Base-by-base conservation (phyloP, 2,797 vertebrate genomes). In the Pantherophis vulpinus region DNA sequence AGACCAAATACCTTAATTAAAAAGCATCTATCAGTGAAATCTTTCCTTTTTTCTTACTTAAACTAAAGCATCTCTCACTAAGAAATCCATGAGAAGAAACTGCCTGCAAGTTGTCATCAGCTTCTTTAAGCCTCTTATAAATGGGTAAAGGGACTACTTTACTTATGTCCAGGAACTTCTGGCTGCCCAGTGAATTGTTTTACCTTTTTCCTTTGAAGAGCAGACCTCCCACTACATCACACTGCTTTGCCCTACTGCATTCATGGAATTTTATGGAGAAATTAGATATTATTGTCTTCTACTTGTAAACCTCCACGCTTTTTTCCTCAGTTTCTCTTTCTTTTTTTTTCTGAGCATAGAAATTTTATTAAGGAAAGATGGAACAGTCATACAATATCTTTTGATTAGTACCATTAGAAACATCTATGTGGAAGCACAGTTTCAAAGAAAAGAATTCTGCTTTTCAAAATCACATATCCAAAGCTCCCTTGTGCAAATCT, bases 61-160 rank as follows among this genome's bases (percentile, higher is more conserved):
- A 66, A 66, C 32, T 87, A 90, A 91, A 91, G 87, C 54, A n/a
- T 6, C 42, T 54, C 58, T 87, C 54, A 47, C 8, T 70, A 37
- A 60, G 61, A 70, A 10, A 55, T 63, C 37, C 14, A 16, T 37
- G 61, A 55, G 12, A 86, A 86, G 88, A 90, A 87, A 90, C 47
- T 23, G 32, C 27, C 42, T 47, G 79, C 16, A 74, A 23, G 29
- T 60, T 93, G 32, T 32, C 42, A 29, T n/a, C 94, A 8, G 94
- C 96, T 93, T 95, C 95, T 96, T 87, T n/a, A 96, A 96, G 95
- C 95, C 96, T 97, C 96, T 97, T 97, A 96, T 96, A 96, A 92
- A 92, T 97, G 97, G 96, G 96, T 97, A 97, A 96, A 94, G 86
- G 54, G 18, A 4, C 47, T 47, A 55, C n/a, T 88, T 88, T 59